Evolutionary conservation across 2,113 vertebrate species (phyloP), one percentile per base, ranked within the genome.

Genomic region (Silurus meridionalis): DNA sequence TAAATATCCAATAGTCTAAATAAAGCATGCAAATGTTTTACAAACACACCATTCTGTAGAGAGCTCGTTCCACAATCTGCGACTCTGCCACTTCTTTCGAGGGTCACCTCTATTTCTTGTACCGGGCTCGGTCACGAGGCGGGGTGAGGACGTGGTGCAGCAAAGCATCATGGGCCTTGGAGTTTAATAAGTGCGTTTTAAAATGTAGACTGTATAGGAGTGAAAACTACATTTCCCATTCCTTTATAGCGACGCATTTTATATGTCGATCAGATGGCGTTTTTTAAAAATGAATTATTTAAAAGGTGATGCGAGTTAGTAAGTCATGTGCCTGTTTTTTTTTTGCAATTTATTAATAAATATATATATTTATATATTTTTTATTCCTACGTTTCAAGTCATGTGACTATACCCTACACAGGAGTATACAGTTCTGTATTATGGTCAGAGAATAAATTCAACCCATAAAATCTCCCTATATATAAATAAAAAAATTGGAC

Each of bases 101-200:
- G 91, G 90, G 83, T 92, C 91, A 91, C 91, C 90, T 90, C 88
- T 92, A 91, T 89, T 88, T 92, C 84, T 83, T 61, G 69, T 63
- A 77, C 57, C 37, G 14, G 67, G 69, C 52, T 48, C 79, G 84
- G 89, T 50, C 60, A 86, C 86, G 80, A 74, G 86, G 28, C 10
- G 21, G 50, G 86, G 57, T 87, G 89, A 90, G 89, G 77, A 80
- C 78, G 57, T 37, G 0, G n/a, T 81, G 85, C 74, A 86, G 53
- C 23, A 48, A 21, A 52, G 75, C 5, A 64, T 85, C 74, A 58
- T 91, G 90, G 92, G 55, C 19, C 0, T 46, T 90, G 89, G 86
- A 91, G 92, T 93, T 87, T 37, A 6, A 6, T 14, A 5, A 15
- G 8, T 1, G 0, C 4, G 0, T 9, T 8, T 8, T 14, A 2